Evolutionary conservation across 2,113 vertebrate species (phyloP), one percentile per base, ranked within the genome.

Genomic region (Macheiramphus alcinus): DNA sequence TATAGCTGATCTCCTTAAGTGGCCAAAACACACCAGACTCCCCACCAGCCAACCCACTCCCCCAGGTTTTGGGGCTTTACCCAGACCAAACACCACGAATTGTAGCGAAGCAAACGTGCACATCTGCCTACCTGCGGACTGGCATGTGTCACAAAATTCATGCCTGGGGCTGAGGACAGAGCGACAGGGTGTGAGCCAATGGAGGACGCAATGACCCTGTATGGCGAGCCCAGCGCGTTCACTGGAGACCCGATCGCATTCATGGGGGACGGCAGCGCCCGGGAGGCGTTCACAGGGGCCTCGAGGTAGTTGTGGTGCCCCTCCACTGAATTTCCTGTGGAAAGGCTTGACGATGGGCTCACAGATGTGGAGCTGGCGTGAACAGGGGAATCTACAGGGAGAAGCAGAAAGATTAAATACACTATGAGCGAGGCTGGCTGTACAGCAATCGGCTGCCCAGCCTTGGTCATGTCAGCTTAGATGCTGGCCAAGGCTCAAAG

Each of bases 171-270:
- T 0, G 97, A 98, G 48, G 98, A 95, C 48, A 98, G 81, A 0
- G 98, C 40, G 3, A 98, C 94, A 0, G 98, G 97, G 38, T 98
- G 98, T 0, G 98, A 97, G 50, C 96, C 83, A 21, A 98, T 86
- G 43, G 98, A 97, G 6, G 98, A 98, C 0, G 98, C 31, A 10
- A 98, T 98, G 93, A 98, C 98, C 42, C 98, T 86, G 58, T 98
- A 98, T 0, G 98, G 97, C 0, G 98, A 97, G 31, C 97, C 96
- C 79, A 98, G 92, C 0, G 97, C 8, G 3, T 86, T 97, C 58
- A 97, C 94, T 0, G 98, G 95, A 6, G 97, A 68, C 29, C 97
- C 96, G 3, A 97, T 52, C 0, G 97, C 67, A 2, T 93, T 97
- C 97, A 98, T 97, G 91, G 97, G 94, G 22, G 97, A 63, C 0